phyloP scores from a whole-genome alignment of 2,113 vertebrate genomes.

The Camelus bactrianus region DNA sequence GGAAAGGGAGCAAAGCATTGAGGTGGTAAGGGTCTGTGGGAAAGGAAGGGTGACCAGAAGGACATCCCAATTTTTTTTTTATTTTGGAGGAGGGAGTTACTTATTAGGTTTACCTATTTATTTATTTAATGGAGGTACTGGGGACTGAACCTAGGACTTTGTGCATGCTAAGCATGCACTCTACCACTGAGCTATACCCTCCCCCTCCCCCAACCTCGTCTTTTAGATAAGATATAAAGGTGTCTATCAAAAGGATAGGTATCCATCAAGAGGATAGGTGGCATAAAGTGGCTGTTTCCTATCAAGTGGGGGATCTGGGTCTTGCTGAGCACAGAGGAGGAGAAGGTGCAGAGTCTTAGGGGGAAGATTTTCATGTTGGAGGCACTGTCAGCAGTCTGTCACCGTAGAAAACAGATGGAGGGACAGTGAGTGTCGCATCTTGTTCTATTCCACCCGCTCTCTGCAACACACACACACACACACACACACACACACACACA shows the following conservation, averaged over 20 bases:
- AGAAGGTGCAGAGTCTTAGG: background rate
- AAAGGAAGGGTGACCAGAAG: background rate
- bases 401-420: background rate
- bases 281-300: background rate
- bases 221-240: background rate
- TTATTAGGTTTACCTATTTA: too few species aligned
- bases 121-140: too few species aligned
- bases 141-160: too few species aligned
- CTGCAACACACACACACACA: background rate
- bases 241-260: background rate
- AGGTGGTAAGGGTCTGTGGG: background rate
- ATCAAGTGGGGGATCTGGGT: background rate
- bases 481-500: background rate
- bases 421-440: background rate
- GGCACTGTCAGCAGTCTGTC: background rate
- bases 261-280: background rate
- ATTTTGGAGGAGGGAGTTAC: too few species aligned
- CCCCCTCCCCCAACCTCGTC: background rate
- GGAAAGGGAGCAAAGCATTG: background rate
- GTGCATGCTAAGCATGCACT: too few species aligned
- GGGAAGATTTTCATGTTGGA: background rate
- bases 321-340: background rate
- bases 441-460: background rate
- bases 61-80: background rate
- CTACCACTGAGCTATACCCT: too few species aligned